Percentiles rank a stretch among this genome's conserved stretches.
phyloP scores from a whole-genome alignment of 2,797 vertebrate genomes.

The Poliocrania exsul region DNA sequence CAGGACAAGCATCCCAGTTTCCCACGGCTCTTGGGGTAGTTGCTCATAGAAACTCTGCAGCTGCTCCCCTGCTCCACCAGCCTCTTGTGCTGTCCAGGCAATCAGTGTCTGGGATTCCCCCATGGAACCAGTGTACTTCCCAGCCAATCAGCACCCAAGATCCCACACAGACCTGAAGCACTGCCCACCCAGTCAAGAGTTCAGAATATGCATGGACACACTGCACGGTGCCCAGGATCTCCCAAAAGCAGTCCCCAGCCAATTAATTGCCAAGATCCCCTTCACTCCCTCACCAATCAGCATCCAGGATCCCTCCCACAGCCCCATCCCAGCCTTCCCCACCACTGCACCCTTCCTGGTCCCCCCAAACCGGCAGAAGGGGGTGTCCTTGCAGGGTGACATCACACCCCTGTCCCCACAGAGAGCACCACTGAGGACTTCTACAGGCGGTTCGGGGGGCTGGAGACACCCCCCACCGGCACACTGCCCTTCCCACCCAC shows the following conservation, averaged over 20 bases:
- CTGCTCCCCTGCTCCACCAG: background rate
- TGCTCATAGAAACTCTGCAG: background rate
- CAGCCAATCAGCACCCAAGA: background rate
- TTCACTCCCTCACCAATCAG: rapidly evolving
- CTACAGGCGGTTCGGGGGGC: constrained; percentile 85
- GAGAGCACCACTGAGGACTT: constrained; percentile 84
- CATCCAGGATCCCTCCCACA: background rate
- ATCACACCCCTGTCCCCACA: constrained; percentile 43
- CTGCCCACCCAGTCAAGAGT: background rate
- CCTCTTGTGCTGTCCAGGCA: background rate
- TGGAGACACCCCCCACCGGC: constrained; percentile 75
- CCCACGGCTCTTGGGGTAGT: rapidly evolving
- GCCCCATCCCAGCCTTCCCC: background rate
- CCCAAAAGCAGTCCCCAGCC: background rate
- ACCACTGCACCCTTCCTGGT: background rate
- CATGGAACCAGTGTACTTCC: rapidly evolving
- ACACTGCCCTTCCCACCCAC: constrained; percentile 81
- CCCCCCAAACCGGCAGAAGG: background rate
- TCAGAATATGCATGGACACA: rapidly evolving
- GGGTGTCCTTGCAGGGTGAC: background rate
- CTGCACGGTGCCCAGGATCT: rapidly evolving
- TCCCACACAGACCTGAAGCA: rapidly evolving
- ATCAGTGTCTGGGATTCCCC: background rate
- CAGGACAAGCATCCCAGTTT: background rate
- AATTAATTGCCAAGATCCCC: background rate